phyloP scores from a whole-genome alignment of 2,888 invertebrate genomes.

The Tillus elongatus region DNA sequence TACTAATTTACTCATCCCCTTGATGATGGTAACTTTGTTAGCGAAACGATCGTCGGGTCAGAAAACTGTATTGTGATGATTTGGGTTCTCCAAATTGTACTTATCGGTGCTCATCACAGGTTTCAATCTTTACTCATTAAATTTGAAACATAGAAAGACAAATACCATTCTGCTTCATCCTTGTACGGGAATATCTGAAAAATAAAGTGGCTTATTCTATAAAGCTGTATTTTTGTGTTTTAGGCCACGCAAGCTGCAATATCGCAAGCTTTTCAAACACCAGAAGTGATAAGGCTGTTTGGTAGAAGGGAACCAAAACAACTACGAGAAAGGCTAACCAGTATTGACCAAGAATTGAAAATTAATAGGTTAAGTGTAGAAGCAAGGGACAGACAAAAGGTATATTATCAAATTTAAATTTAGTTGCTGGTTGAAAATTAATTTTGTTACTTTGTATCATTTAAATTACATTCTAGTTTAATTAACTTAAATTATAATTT shows the following conservation, averaged over 20 bases:
- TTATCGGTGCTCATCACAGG: no score
- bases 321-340: constrained; percentile 49
- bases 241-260: constrained; percentile 67
- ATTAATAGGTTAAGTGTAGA: constrained; percentile 49
- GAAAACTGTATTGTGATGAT: no score
- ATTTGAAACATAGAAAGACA: background rate
- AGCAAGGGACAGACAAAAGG: constrained; percentile 46
- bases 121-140: background rate
- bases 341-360: constrained; percentile 53
- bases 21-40: no score
- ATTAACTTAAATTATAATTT: no score
- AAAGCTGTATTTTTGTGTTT: constrained; percentile 21
- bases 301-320: constrained; percentile 60
- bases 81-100: no score
- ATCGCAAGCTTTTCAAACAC: constrained; percentile 63
- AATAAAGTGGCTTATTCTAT: no score
- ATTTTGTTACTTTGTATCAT: no score
- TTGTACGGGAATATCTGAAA: no score
- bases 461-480: no score
- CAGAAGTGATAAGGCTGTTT: constrained; percentile 64
- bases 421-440: background rate
- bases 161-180: no score
- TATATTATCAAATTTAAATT: constrained; percentile 17
- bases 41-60: no score
- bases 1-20: no score